phyloP scores from a whole-genome alignment of 2,113 vertebrate genomes.

The Bettongia penicillata region DNA sequence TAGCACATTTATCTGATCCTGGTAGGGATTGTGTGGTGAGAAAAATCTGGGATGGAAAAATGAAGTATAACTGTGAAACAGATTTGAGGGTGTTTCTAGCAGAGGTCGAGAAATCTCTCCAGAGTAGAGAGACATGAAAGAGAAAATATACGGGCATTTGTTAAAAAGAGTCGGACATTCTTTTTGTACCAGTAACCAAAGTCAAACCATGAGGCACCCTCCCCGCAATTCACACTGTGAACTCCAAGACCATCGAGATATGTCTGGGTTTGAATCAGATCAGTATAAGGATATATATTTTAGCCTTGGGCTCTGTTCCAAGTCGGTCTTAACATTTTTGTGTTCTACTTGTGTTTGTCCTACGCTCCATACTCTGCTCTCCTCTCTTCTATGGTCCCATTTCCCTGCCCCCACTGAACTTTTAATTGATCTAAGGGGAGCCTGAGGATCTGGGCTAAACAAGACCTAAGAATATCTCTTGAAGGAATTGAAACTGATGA shows the following conservation, averaged over 20 bases:
- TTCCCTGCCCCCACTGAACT: not conserved
- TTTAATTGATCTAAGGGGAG: not conserved
- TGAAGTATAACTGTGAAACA: not conserved
- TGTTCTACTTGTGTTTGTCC: not conserved
- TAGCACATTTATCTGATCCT: not conserved
- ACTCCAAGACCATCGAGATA: not conserved
- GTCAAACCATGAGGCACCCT: not conserved
- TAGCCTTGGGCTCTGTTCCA: not conserved
- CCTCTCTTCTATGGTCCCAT: not conserved
- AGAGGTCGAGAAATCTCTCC: not conserved
- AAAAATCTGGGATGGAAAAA: slow-evolving; percentile 20
- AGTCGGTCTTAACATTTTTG: not conserved
- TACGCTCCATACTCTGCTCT: not conserved
- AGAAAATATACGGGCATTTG: not conserved
- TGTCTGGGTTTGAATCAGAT: not conserved
- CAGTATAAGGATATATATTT: not conserved
- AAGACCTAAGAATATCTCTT: not conserved
- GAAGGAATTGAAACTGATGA: not conserved
- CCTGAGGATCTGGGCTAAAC: not conserved
- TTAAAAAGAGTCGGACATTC: not conserved
- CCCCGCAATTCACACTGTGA: not conserved
- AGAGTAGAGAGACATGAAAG: not conserved
- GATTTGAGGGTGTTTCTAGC: not conserved
- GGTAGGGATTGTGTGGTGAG: not conserved
- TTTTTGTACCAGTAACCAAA: not conserved